A percentile compares a stretch with the other conserved stretches of the same genome.
These are phyloP conservation scores for Crocallis elinguaria DNA, from an alignment of 2,888 invertebrate species.

Conservation along the genomic window DNA sequence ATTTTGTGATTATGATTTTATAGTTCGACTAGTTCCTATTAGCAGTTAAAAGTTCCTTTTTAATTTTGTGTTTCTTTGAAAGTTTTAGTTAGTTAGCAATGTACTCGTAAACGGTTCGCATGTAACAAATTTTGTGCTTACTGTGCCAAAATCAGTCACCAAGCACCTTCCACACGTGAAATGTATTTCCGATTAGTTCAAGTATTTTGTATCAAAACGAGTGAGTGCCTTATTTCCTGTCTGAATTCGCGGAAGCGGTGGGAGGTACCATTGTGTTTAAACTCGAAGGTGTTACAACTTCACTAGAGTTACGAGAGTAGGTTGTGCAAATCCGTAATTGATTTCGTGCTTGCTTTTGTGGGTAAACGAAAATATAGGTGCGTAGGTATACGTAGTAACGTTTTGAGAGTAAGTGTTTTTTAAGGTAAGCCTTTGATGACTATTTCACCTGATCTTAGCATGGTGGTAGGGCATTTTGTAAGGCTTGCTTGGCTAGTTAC, in stretches of 20 bases:
- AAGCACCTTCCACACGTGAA: no score
- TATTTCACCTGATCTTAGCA: no score
- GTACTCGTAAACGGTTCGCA: not conserved
- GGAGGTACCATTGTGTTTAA: not conserved
- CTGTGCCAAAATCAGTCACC: no score
- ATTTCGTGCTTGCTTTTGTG: not conserved
- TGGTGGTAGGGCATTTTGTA: no score
- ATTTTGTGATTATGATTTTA: slow-evolving; percentile 6
- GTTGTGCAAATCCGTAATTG: slow-evolving; percentile 1
- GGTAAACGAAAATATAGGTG: not conserved
- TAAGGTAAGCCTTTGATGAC: no score
- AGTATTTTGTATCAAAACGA: slow-evolving; percentile 40
- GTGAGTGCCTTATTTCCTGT: slow-evolving; percentile 6
- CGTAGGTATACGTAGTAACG: no score
- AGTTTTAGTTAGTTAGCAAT: slow-evolving; percentile 5
- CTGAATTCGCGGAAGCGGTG: not conserved
- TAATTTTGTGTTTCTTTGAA: slow-evolving; percentile 4
- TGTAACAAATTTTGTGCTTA: not conserved
- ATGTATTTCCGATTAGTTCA: slow-evolving; percentile 3
- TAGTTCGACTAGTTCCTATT: slow-evolving; percentile 25
- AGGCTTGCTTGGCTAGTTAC: no score
- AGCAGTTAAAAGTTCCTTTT: slow-evolving; percentile 15
- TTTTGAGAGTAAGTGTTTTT: no score
- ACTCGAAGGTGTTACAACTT: no score
- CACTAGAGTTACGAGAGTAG: not conserved